These are phyloP conservation scores for Laticauda laticaudata DNA, from an alignment of 2,113 vertebrate species.

Conservation along the genomic window DNA sequence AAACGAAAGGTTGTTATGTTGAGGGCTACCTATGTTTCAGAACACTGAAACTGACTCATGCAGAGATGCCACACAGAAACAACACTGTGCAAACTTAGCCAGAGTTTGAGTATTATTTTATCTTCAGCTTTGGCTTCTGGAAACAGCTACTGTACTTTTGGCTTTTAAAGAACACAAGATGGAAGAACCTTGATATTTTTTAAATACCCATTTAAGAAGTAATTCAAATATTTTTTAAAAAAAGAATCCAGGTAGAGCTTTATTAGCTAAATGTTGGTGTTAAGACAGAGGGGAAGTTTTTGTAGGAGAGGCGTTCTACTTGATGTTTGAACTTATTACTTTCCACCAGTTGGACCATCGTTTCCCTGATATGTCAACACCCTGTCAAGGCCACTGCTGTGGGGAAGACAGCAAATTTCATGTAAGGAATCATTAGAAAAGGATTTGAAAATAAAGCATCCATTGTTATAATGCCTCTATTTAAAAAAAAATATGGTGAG, in stretches of 20 bases:
- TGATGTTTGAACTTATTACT: background rate
- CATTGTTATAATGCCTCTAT: background rate
- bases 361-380: background rate
- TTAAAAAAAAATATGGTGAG: background rate
- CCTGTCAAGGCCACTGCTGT: background rate
- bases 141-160: background rate
- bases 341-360: background rate
- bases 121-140: background rate
- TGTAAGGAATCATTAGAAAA: background rate
- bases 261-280: constrained; percentile 61
- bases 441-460: background rate
- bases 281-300: background rate
- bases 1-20: background rate
- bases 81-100: background rate
- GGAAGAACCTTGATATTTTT: background rate
- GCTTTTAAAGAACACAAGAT: background rate
- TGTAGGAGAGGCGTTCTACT: background rate
- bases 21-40: background rate
- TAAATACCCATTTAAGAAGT: background rate
- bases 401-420: background rate
- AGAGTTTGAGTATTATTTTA: background rate
- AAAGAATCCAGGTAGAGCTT: constrained; percentile 21
- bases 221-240: background rate
- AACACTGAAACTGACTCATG: background rate
- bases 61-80: background rate